Evolutionary conservation across 2,888 invertebrate genomes (phyloP), one percentile per base, ranked within the genome.

Genomic region (Gastracanthus pulcherrimus): DNA sequence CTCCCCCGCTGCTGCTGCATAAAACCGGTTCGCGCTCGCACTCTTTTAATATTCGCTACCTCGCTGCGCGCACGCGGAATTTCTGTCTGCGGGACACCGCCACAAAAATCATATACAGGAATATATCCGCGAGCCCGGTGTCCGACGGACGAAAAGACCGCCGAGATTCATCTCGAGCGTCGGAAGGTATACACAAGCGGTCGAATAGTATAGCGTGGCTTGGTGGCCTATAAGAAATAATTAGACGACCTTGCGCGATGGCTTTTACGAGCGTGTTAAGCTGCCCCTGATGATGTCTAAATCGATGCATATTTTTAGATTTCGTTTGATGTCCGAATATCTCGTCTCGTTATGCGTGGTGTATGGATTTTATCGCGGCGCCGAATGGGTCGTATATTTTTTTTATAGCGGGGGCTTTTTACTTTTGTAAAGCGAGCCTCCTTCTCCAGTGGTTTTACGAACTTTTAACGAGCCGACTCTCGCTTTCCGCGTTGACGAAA

Each of bases 261-360:
- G 60, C 69, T 67, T 82, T 82, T 78, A 82, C 64, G 78, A 78
- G 31, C 55, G n/a, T 77, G 67, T 38, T 51, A 74, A 77, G 48
- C n/a, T 38, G 71, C 69, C 48, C 41, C 16, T 72, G 77, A 77
- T 77, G 81, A 77, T 77, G 81, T 81, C 77, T 77, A 81, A 81
- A 77, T 77, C 77, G 71, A 72, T 60, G 69, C 60, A 51, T 76
- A 80, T 76, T 76, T 71, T 71, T 34, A 26, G 55, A 55, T 55
- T 67, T 79, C 45, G 29, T 48, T 55, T 55, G 55, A 55, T 55
- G 55, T 55, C 55, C 34, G 34, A 64, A 51, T 26, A 4, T 4
- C 7, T n/a, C 36, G n/a, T 45, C 36, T 41, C 19, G 23, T 70
- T 70, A 62, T 66, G 29, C 38, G 31, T 36, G 38, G 19, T 51